Evolutionary conservation across 2,888 invertebrate species (phyloP).

Genomic region (Cecidostiba fungosa): DNA sequence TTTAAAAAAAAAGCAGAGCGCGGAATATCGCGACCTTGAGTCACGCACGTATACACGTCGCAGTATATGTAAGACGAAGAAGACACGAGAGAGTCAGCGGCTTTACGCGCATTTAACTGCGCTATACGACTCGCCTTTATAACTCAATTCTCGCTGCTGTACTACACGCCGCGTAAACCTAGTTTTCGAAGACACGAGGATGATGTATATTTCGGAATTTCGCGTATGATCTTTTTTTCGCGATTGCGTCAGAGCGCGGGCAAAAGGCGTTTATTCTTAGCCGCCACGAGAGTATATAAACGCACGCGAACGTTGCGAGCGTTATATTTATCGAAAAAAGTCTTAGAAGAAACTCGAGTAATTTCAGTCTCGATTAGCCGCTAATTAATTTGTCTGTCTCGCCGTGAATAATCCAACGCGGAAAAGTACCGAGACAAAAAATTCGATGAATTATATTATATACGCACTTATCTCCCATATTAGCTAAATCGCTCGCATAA

Average conservation of each 20-base stretch:
- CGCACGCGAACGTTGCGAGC: not conserved
- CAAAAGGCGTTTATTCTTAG: too few species aligned
- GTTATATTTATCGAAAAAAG: not conserved
- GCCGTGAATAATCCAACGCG: conserved; percentile 2
- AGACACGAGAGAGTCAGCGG: conserved; percentile 2
- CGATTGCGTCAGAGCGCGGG: not conserved
- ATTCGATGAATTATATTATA: not conserved
- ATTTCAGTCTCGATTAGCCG: not conserved
- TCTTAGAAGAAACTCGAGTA: not conserved
- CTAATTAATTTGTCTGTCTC: not conserved
- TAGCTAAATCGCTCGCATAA: conserved; percentile 32
- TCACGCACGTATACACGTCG: conserved; percentile 23
- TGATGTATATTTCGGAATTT: not conserved
- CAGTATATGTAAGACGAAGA: not conserved
- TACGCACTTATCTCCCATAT: conserved; percentile 33
- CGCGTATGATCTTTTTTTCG: not conserved
- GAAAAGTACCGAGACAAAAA: conserved; percentile 24
- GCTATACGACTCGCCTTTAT: conserved; percentile 41
- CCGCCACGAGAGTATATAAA: not conserved
- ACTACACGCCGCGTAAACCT: conserved; percentile 11
- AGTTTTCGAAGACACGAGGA: not conserved
- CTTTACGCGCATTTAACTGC: conserved; percentile 42
- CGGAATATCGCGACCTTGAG: conserved; percentile 25
- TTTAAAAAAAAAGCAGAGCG: not conserved
- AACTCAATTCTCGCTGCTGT: conserved; percentile 51